Evolutionary conservation across 2,113 vertebrate species (phyloP), one percentile per base, ranked within the genome.

Genomic region (Sinocyclocheilus grahami): DNA sequence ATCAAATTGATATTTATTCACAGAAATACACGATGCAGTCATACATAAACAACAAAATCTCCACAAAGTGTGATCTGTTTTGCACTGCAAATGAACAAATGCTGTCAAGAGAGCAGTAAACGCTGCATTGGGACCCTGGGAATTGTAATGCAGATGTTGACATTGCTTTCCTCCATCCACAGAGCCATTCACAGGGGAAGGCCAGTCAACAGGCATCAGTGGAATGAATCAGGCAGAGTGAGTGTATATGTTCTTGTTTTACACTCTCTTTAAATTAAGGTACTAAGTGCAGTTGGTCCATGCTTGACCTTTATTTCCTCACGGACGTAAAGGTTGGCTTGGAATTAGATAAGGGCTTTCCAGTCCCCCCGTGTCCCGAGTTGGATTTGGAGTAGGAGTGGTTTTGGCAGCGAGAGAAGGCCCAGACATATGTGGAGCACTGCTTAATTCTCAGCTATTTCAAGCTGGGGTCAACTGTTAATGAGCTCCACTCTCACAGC

Each of bases 261-360:
- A 88, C 76, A 42, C 78, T 8, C 62, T 81, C 82, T 86, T 42
- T 82, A 84, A 84, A 87, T 91, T 86, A 77, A 86, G 86, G 74
- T 72, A 84, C 89, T 87, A 89, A 86, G 87, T 87, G 83, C 81
- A 88, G 85, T 90, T 88, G 58, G 82, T 71, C 62, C 53, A 89
- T 86, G 75, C 83, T 85, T 62, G 81, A 86, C 86, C 83, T 89
- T 88, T 85, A 72, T 78, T 85, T 82, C 87, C 69, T 74, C 79
- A 53, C 60, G 77, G 86, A 82, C 71, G 42, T 62, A 77, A 81
- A 91, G 87, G 82, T 87, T 89, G 74, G 65, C 83, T 75, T 55
- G 78, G 79, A 89, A 91, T 90, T 69, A 87, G 83, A 83, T 79
- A 58, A 80, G 87, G 84, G 79, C 86, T 87, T 85, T 81, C 74